These are phyloP conservation scores for Thymelicus acteon DNA, from an alignment of 2,888 invertebrate genomes.

Conservation along the genomic window DNA sequence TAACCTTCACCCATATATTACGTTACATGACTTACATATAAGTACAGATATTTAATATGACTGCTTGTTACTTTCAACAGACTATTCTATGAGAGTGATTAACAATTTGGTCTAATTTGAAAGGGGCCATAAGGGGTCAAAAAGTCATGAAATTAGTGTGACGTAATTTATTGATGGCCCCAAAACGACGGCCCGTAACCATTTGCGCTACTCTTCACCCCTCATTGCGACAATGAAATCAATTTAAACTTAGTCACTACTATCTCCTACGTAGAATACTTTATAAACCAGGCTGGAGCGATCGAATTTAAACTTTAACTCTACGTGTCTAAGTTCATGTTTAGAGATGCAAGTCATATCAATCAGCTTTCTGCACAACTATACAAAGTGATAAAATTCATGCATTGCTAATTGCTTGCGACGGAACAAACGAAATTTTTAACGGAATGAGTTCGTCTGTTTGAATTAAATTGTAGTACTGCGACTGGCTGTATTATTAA, in stretches of 20 bases:
- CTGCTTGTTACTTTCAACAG: too few relatives aligned
- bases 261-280: not conserved
- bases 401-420: conserved; percentile 46
- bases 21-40: too few relatives aligned
- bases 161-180: too few relatives aligned
- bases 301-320: not conserved
- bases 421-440: conserved; percentile 41
- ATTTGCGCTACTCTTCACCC: conserved; percentile 42
- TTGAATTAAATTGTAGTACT: too few relatives aligned
- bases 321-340: not conserved
- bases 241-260: conserved; percentile 45
- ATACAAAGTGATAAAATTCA: conserved; percentile 45
- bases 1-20: too few relatives aligned
- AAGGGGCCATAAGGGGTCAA: too few relatives aligned
- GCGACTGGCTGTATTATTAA: too few relatives aligned
- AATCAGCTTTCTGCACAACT: conserved; percentile 6
- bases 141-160: too few relatives aligned
- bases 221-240: conserved; percentile 46
- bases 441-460: too few relatives aligned
- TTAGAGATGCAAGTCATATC: not conserved
- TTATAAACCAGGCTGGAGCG: not conserved
- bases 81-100: not conserved
- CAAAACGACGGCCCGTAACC: conserved; percentile 18
- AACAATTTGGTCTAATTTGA: conserved; percentile 20
- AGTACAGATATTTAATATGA: too few relatives aligned